Evolutionary conservation across 2,113 vertebrate genomes (phyloP).

Genomic region (Seriola rivoliana): DNA sequence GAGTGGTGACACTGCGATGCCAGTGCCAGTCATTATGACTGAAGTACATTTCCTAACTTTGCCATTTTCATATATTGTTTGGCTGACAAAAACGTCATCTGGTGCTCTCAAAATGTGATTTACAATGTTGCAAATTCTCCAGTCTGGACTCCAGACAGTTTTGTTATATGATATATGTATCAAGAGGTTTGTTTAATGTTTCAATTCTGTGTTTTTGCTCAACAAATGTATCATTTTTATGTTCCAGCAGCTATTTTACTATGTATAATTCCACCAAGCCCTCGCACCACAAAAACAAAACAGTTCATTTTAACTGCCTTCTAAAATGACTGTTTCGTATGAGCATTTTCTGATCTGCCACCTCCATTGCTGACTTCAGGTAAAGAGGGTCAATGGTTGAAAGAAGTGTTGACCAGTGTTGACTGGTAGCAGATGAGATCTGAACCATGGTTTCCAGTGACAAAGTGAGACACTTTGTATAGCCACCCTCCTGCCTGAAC

Average conservation of each 20-base stretch:
- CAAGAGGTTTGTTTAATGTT: neutral
- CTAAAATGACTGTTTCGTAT: no score
- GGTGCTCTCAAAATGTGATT: no score
- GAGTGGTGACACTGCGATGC: no score
- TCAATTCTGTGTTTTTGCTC: neutral
- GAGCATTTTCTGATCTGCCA: no score
- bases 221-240: neutral
- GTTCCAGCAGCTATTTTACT: neutral
- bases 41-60: no score
- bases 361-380: no score
- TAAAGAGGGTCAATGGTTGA: neutral
- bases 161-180: neutral
- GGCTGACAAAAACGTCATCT: no score
- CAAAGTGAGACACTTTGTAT: neutral
- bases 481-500: neutral
- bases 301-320: neutral
- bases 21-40: no score
- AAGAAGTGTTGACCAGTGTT: neutral
- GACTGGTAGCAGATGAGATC: neutral
- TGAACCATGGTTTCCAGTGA: neutral
- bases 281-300: neutral
- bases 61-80: no score
- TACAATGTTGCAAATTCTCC: neutral
- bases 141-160: neutral
- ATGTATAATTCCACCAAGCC: neutral